Base-by-base conservation (phyloP, 2,797 vertebrate genomes). In the Sebastes trivittatus region DNA sequence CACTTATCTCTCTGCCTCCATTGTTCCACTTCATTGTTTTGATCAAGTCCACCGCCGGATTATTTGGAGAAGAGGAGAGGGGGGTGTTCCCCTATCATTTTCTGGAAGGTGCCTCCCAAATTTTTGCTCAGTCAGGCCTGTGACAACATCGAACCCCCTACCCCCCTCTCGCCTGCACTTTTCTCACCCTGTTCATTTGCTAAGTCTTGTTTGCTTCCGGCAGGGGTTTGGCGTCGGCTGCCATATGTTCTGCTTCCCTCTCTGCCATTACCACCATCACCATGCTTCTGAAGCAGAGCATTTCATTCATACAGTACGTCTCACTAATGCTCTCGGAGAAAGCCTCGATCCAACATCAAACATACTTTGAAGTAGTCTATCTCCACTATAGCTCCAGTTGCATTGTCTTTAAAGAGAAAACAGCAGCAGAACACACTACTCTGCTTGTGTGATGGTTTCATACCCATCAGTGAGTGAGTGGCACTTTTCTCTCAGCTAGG, bases 21-120 rank as follows among this genome's bases (percentile, higher is more conserved):
- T 88, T 91, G 89, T 93, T 91, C 80, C 85, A 85, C 65, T 64
- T 85, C 85, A 87, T 88, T 89, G 86, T 91, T 91, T 92, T 87
- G 87, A 93, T 93, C 87, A 89, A 88, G 87, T 89, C 83, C 60
- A 22, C 71, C 54, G 75, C 67, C 14, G 54, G 78, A 86, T 90
- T 83, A 84, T 92, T 82, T 83, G 72, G 71, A 80, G 73, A 66
- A 67, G 68, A 80, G 72, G 79, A 72, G 84, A 52, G 62, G 11
- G 32, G 62, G 46, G 64, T 69, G 34, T 77, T 83, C 65, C 84
- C 75, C 75, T 63, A 69, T 88, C 52, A 86, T 91, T 92, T 82
- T 91, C 74, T 86, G 70, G 54, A 80, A 68, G 68, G 56, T 82
- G 77, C 76, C 30, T 88, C 60, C 59, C 2, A 59, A 80, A 70